phyloP scores from a whole-genome alignment of 2,888 invertebrate genomes.

The Troides aeacus region DNA sequence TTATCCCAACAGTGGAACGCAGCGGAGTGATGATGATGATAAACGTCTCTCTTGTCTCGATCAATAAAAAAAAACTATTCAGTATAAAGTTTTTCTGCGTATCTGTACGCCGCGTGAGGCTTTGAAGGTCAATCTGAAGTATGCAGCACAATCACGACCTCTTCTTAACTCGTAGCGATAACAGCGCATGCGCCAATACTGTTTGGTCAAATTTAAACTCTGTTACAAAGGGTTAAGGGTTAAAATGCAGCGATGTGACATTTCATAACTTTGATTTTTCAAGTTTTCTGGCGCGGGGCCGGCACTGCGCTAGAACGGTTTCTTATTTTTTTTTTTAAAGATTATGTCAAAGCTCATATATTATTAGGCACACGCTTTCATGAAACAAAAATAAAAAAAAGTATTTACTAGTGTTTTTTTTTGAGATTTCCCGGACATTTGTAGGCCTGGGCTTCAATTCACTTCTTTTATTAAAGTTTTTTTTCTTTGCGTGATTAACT shows the following conservation, averaged over 20 bases:
- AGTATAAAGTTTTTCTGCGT: constrained; percentile 32
- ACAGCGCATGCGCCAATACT: constrained; percentile 34
- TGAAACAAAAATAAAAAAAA: background rate
- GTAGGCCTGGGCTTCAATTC: too few relatives aligned
- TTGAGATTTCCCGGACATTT: too few relatives aligned
- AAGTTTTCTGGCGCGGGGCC: constrained; percentile 18
- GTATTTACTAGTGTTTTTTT: too few relatives aligned
- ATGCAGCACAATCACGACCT: constrained; percentile 70
- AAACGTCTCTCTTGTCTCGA: too few relatives aligned
- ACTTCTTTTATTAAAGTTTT: too few relatives aligned
- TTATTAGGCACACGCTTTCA: background rate
- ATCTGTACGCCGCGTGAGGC: constrained; percentile 62
- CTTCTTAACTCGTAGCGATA: constrained; percentile 35
- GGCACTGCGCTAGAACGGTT: constrained; percentile 16
- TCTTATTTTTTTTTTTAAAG: constrained; percentile 9
- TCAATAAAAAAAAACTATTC: too few relatives aligned
- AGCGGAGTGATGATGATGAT: too few relatives aligned
- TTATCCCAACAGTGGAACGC: too few relatives aligned
- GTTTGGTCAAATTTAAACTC: constrained; percentile 27
- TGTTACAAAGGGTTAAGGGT: background rate
- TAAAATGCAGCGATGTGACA: background rate
- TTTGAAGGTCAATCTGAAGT: constrained; percentile 65
- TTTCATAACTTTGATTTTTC: constrained; percentile 17
- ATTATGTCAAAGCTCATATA: background rate
- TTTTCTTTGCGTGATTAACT: too few relatives aligned